Conservation (phyloP, 1,140 invertebrate species). For the Anthonomus grandis region DNA sequence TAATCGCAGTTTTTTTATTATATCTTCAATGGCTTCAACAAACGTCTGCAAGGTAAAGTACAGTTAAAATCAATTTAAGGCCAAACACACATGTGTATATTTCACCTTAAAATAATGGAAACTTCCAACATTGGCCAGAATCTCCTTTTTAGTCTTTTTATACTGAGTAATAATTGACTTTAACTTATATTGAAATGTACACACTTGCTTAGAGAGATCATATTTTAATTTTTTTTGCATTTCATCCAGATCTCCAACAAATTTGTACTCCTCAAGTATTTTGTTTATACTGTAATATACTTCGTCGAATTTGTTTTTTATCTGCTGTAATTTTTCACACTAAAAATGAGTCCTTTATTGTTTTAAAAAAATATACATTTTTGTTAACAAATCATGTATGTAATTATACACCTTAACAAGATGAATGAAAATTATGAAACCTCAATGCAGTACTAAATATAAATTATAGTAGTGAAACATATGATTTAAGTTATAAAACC, state of each 20-base stretch:
- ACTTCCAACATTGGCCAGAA: neutral
- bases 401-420: neutral
- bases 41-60: neutral
- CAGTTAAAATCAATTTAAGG: neutral
- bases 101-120: neutral
- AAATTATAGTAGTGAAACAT: too few relatives aligned
- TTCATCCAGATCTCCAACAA: neutral
- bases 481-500: too few relatives aligned
- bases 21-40: neutral
- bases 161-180: neutral
- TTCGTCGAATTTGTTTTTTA: neutral
- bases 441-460: neutral
- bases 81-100: neutral
- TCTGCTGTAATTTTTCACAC: neutral
- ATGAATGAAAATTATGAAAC: neutral
- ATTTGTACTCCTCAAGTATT: conserved; percentile 1
- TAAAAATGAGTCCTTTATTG: neutral
- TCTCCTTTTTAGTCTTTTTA: neutral
- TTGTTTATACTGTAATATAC: neutral
- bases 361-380: neutral
- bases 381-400: neutral
- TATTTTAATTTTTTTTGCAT: neutral
- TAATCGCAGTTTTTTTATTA: neutral
- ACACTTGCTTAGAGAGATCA: conserved; percentile 1
- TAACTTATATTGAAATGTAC: neutral